Base-by-base conservation (phyloP, 1,140 invertebrate species). In the Pissodes strobi region DNA sequence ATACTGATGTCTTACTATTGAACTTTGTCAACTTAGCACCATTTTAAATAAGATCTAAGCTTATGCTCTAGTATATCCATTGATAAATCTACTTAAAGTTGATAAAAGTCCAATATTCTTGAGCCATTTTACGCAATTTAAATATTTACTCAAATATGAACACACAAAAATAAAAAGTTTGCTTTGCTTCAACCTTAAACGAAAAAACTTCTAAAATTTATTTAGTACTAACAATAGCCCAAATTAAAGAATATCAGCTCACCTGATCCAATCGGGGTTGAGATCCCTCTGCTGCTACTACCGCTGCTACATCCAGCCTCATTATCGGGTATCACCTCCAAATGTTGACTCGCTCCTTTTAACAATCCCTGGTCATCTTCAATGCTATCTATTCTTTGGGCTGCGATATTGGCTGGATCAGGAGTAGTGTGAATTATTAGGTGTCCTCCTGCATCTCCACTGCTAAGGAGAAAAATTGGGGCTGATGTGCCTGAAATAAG, bases 391-490 rank as follows among this genome's bases (percentile, higher is more conserved):
- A 63, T 45, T 39, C 57, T 61, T 19, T 59, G 56, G 6, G 62
- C 41, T 46, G 48, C 55, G 22, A 60, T 41, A 19, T 46, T 61
- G 22, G 67, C 64, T 18, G 64, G 57, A 45, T 69, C 62, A 3
- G 70, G 53, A n/a, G 72, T 68, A 15, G 76, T 74, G 49, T 78
- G 76, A 17, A 78, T 76, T 13, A 78, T 63, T 41, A 78, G 71
- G 61, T 76, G 74, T 21, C 74, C 72, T 27, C 71, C 68, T 34
- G 67, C 69, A 65, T 78, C 76, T 52, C 68, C 68, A 57, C 74
- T 72, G 62, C 74, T 76, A 25, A 78, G 60, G 25, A 78, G 62
- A 21, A 78, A 72, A 37, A 78, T 76, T 19, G 76, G 76, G 12
- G 75, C 68, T 13, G 72, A 71, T n/a, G 67, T 56, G 12, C 74